These are phyloP conservation scores for Trachops cirrhosus DNA, from an alignment of 2,797 vertebrate genomes.

Conservation along the genomic window DNA sequence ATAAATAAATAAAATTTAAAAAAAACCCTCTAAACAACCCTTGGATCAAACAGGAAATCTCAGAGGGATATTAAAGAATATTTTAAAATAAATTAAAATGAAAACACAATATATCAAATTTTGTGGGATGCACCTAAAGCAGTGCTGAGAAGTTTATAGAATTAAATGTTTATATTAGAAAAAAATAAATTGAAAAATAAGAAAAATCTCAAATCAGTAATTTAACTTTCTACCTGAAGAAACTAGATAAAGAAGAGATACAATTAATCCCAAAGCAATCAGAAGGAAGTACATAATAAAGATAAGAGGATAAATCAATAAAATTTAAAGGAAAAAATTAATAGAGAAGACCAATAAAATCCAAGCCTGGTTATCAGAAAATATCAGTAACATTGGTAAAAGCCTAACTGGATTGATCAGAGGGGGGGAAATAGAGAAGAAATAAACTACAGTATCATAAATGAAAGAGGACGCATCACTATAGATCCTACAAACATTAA, in stretches of 20 bases:
- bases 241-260: not conserved
- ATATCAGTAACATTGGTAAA: not conserved
- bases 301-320: not conserved
- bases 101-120: not conserved
- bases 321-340: constrained; percentile 28
- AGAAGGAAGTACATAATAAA: constrained; percentile 25
- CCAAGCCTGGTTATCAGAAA: not conserved
- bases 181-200: not conserved
- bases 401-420: not conserved
- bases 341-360: not conserved
- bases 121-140: not conserved
- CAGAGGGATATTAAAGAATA: not conserved
- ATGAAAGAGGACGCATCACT: not conserved
- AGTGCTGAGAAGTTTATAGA: not conserved
- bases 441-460: not conserved
- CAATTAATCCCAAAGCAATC: constrained; percentile 18
- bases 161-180: not conserved
- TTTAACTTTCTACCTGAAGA: not conserved
- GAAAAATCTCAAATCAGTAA: not conserved
- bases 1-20: not conserved
- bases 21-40: not conserved
- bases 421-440: not conserved
- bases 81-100: not conserved
- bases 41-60: not conserved
- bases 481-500: not conserved